Conservation (phyloP, 2,797 vertebrate species). For the Pipistrellus pipistrellus region DNA sequence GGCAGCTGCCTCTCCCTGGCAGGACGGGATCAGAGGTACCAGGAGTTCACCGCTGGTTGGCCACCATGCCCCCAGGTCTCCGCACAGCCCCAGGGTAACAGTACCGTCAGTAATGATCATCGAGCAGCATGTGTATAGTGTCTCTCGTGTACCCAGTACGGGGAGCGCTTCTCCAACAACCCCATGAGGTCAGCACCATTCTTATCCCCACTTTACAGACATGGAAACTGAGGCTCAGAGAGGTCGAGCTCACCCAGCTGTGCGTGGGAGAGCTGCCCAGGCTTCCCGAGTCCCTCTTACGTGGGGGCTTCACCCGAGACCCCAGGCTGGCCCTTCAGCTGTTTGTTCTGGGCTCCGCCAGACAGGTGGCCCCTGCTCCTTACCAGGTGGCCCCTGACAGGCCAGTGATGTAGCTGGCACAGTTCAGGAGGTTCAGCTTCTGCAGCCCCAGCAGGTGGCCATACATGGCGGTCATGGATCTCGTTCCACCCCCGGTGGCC, state of each 20-base stretch:
- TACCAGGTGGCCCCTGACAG: slow-evolving; percentile 95
- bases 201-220: not conserved
- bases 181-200: not conserved
- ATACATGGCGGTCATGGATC: slow-evolving; percentile 91
- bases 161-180: not conserved
- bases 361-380: slow-evolving; percentile 57
- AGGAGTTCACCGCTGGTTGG: not conserved
- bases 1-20: not conserved
- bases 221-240: not conserved
- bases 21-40: not conserved
- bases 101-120: not conserved
- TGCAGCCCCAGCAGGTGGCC: slow-evolving; percentile 92
- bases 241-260: not conserved
- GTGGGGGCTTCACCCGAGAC: not conserved
- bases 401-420: slow-evolving; percentile 91
- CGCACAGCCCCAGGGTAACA: not conserved
- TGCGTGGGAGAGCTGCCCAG: not conserved
- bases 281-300: not conserved
- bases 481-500: slow-evolving; percentile 92
- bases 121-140: not conserved
- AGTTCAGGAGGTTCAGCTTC: slow-evolving; percentile 91
- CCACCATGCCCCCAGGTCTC: not conserved
- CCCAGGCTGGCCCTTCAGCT: not conserved
- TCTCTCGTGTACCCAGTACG: not conserved
- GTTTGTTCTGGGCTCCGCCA: not conserved